These are phyloP conservation scores for Amphiprion percula DNA, from an alignment of 2,113 vertebrate species.

Conservation along the genomic window DNA sequence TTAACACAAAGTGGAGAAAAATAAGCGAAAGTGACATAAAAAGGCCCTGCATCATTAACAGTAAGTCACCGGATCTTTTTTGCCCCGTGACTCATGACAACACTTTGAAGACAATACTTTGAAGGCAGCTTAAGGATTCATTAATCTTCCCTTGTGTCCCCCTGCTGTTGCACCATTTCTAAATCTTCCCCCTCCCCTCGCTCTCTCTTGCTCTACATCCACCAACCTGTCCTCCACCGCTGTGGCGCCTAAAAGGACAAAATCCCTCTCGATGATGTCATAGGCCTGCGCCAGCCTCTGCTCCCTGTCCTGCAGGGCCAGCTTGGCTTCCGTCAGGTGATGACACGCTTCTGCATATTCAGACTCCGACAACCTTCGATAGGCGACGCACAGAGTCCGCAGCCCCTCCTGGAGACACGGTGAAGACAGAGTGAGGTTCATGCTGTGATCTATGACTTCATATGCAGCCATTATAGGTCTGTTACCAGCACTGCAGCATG, in stretches of 20 bases:
- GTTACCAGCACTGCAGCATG: too few relatives aligned
- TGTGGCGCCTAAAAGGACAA: slow-evolving; percentile 94
- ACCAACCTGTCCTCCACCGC: slow-evolving; percentile 96
- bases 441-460: neutral
- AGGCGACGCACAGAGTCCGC: slow-evolving; percentile 94
- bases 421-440: neutral
- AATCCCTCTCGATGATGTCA: slow-evolving; percentile 92
- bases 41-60: neutral
- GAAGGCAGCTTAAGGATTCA: slow-evolving; percentile 47
- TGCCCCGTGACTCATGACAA: slow-evolving; percentile 47
- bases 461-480: neutral
- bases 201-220: neutral
- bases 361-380: slow-evolving; percentile 85
- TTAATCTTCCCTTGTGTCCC: slow-evolving; percentile 32
- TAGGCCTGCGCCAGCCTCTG: slow-evolving; percentile 93
- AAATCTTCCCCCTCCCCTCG: slow-evolving; percentile 6
- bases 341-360: slow-evolving; percentile 85
- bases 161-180: slow-evolving; percentile 33
- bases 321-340: slow-evolving; percentile 88
- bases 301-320: slow-evolving; percentile 94
- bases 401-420: slow-evolving; percentile 89
- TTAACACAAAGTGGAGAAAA: neutral
- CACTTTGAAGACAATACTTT: slow-evolving; percentile 11
- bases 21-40: slow-evolving; percentile 1
- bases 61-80: slow-evolving; percentile 41